Conservation (phyloP, 2,888 invertebrate genomes). For the Chrysina gloriosa region DNA sequence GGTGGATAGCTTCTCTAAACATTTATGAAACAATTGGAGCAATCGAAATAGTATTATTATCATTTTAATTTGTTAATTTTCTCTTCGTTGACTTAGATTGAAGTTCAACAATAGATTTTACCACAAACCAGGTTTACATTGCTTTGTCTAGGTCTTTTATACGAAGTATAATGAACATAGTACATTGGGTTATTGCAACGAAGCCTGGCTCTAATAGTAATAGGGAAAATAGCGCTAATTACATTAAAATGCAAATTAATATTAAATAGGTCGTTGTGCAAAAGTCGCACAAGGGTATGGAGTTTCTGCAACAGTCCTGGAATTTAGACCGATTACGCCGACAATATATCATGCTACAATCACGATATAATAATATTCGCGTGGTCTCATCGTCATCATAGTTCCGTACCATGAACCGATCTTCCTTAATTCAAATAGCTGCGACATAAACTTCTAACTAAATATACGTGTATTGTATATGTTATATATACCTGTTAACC, state of each 20-base stretch:
- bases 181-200: no score
- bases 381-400: constrained; percentile 60
- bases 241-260: constrained; percentile 17
- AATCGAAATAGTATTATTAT: no score
- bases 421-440: constrained; percentile 60
- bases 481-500: neutral
- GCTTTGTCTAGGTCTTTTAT: no score
- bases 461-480: constrained; percentile 6
- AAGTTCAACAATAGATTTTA: no score
- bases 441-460: constrained; percentile 58
- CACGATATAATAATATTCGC: constrained; percentile 64
- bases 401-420: constrained; percentile 62
- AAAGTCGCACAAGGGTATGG: neutral
- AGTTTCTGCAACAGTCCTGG: constrained; percentile 29
- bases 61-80: no score
- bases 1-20: no score
- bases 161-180: no score
- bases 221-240: neutral
- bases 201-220: no score
- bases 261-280: constrained; percentile 12
- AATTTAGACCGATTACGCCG: constrained; percentile 34
- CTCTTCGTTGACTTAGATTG: no score
- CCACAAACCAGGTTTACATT: no score
- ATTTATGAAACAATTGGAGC: no score
- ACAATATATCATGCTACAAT: constrained; percentile 51